Evolutionary conservation across 1,140 invertebrate genomes (phyloP).

Genomic region (Paraescarpia echinospica): DNA sequence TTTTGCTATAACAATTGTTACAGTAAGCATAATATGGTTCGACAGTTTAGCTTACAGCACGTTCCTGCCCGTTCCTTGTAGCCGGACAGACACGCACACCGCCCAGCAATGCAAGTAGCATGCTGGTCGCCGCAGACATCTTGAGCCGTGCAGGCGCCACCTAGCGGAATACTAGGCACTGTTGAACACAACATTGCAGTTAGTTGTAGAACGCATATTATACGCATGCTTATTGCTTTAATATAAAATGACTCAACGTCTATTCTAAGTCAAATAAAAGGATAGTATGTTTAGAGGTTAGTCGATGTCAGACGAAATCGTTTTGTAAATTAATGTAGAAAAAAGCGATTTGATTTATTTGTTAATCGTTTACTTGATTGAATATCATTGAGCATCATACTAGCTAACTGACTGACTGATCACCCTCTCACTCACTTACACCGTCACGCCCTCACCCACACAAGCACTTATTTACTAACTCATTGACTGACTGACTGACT

Average conservation of each 20-base stretch:
- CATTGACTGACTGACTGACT: neutral
- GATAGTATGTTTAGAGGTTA: too few species aligned
- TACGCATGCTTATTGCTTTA: too few species aligned
- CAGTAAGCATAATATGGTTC: neutral
- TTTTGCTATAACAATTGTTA: neutral
- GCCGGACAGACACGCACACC: neutral
- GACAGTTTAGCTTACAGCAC: neutral
- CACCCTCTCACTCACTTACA: too few species aligned
- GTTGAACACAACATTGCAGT: neutral
- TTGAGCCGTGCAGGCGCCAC: neutral
- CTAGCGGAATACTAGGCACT: neutral
- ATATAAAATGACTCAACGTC: too few species aligned
- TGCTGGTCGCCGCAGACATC: slow-evolving; percentile 16
- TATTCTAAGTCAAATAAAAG: too few species aligned
- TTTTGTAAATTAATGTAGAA: neutral
- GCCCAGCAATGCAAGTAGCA: neutral
- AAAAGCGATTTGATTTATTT: too few species aligned
- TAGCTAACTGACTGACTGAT: too few species aligned
- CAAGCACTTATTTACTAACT: neutral
- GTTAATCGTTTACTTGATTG: too few species aligned
- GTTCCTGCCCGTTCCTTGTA: neutral
- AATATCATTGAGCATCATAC: too few species aligned
- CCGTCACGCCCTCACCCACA: neutral
- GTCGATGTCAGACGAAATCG: too few species aligned
- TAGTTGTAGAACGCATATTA: neutral